These are phyloP conservation scores for Pseudolaguvia tuberculata DNA, from an alignment of 2,113 vertebrate genomes.

Conservation along the genomic window DNA sequence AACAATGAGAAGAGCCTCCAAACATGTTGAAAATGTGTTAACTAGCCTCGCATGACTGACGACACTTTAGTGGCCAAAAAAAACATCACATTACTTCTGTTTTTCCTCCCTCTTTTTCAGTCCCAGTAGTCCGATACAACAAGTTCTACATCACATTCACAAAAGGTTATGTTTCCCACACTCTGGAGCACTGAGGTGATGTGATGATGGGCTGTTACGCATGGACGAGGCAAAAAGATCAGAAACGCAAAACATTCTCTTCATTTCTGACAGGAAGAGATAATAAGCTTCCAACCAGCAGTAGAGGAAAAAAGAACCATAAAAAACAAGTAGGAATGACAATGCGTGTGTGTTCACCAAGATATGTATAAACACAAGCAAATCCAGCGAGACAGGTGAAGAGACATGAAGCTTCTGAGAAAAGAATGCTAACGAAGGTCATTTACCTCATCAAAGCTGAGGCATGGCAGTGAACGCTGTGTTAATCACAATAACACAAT, in stretches of 20 bases:
- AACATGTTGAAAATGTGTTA: slow-evolving; percentile 15
- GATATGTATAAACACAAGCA: neutral
- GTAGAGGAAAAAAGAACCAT: slow-evolving; percentile 52
- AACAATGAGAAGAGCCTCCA: neutral
- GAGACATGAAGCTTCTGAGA: neutral
- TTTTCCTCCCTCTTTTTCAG: neutral
- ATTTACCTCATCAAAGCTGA: no score
- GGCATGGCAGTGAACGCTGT: no score
- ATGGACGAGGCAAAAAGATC: slow-evolving; percentile 53
- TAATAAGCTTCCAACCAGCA: slow-evolving; percentile 66
- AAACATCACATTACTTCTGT: slow-evolving; percentile 21
- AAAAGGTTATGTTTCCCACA: slow-evolving; percentile 2
- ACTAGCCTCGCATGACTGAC: slow-evolving; percentile 16
- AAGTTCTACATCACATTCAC: neutral
- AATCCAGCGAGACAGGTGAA: neutral
- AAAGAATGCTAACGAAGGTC: neutral
- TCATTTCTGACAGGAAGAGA: slow-evolving; percentile 76
- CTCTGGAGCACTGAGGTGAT: slow-evolving; percentile 23
- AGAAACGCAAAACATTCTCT: slow-evolving; percentile 68
- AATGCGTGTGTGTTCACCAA: neutral
- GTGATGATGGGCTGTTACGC: slow-evolving; percentile 31
- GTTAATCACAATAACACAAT: no score
- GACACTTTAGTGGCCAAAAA: neutral
- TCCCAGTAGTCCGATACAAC: slow-evolving; percentile 1
- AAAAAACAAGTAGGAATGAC: neutral